These are phyloP conservation scores for Passer montanus DNA, from an alignment of 2,113 vertebrate genomes.

Conservation along the genomic window DNA sequence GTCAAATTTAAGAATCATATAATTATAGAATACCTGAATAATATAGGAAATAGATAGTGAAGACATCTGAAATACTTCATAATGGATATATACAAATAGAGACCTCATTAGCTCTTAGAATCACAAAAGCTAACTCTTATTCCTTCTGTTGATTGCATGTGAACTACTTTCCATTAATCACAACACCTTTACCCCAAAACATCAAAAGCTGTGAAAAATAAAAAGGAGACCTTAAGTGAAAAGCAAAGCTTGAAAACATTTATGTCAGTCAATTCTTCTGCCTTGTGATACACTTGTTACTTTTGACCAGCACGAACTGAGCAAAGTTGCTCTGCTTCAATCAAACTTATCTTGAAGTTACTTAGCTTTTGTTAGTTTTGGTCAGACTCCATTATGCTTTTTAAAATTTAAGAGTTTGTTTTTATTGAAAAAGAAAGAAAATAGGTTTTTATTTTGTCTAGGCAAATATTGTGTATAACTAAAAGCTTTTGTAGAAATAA, in stretches of 20 bases:
- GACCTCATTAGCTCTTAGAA: background rate
- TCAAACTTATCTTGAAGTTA: conserved; percentile 30
- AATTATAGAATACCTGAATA: background rate
- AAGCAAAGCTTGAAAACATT: background rate
- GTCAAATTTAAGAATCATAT: background rate
- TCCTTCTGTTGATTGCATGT: background rate
- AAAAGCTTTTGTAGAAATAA: conserved; percentile 19
- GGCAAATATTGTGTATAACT: conserved; percentile 31
- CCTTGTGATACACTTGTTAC: background rate
- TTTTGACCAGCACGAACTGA: background rate
- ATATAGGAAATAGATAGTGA: background rate
- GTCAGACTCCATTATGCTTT: background rate
- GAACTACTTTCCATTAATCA: background rate
- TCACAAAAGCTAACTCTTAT: background rate
- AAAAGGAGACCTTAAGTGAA: background rate
- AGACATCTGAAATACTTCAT: background rate
- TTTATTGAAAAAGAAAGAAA: conserved; percentile 43
- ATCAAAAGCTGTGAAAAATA: background rate
- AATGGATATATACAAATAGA: background rate
- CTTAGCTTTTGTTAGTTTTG: conserved; percentile 32
- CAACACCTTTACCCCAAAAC: background rate
- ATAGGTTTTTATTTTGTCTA: conserved; percentile 43
- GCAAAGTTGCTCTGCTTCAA: background rate
- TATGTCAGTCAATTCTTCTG: background rate
- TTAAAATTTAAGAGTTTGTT: conserved; percentile 15